Conservation (phyloP, 1,140 invertebrate species). For the Bombus pascuorum region DNA sequence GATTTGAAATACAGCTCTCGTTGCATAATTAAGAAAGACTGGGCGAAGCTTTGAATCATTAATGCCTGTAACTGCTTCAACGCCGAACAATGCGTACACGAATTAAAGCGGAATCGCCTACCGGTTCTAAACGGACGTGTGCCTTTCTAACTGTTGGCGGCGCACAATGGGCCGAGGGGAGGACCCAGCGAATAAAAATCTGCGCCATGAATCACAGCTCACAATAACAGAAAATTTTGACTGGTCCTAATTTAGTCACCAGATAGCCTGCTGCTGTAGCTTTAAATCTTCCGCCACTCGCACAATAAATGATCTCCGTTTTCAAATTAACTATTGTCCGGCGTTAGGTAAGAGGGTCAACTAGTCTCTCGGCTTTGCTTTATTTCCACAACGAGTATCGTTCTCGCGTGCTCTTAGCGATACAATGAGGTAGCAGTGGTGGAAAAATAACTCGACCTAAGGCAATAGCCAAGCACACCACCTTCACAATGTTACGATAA, state of each 20-base stretch:
- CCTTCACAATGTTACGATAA: neutral
- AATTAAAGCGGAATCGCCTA: neutral
- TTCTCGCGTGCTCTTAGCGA: neutral
- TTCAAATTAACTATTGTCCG: neutral
- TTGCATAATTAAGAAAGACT: slow-evolving; percentile 9
- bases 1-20: too few species aligned
- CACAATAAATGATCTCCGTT: neutral
- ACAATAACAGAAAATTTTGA: slow-evolving; percentile 10
- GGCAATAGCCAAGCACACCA: neutral
- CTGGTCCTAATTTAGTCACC: neutral
- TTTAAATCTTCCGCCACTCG: neutral
- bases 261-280: neutral
- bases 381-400: neutral
- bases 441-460: neutral
- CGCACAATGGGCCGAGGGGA: neutral
- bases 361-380: neutral
- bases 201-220: neutral
- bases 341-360: neutral
- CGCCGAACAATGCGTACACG: too few species aligned
- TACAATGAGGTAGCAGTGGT: neutral
- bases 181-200: neutral
- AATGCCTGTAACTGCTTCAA: neutral
- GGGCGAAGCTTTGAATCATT: neutral
- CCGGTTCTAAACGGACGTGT: slow-evolving; percentile 11
- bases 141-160: slow-evolving; percentile 1